Evolutionary conservation across 2,797 vertebrate genomes (phyloP).

Genomic region (Molossus molossus): DNA sequence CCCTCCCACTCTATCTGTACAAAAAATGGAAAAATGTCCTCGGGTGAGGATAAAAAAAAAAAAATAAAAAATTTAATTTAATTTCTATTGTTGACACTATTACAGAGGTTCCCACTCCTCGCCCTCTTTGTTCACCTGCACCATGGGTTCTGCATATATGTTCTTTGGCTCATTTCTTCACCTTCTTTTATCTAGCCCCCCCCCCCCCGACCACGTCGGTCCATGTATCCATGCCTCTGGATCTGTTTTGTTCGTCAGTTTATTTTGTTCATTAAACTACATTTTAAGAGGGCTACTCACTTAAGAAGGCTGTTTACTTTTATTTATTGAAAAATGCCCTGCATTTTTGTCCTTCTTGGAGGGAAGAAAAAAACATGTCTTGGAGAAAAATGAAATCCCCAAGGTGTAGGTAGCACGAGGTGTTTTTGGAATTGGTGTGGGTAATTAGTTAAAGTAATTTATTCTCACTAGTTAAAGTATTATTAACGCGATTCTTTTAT

Average conservation of each 20-base stretch:
- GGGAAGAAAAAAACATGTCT: not conserved
- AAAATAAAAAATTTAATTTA: not conserved
- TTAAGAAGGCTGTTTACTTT: constrained; percentile 34
- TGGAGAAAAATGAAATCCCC: not conserved
- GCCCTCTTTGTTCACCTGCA: not conserved
- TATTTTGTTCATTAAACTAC: not conserved
- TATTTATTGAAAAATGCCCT: constrained; percentile 30
- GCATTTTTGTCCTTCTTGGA: not conserved
- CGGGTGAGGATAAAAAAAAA: no score
- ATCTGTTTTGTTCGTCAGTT: not conserved
- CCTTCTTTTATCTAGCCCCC: not conserved
- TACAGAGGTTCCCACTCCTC: not conserved
- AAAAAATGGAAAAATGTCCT: no score
- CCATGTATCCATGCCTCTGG: not conserved
- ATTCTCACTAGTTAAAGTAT: not conserved
- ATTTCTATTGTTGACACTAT: not conserved
- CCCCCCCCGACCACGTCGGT: not conserved
- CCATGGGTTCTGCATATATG: not conserved
- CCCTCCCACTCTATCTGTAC: no score
- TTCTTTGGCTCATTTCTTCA: not conserved
- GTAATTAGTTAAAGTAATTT: constrained; percentile 11
- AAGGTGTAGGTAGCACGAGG: not conserved
- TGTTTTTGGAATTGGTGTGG: constrained; percentile 14
- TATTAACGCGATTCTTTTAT: not conserved
- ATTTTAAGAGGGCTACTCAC: constrained; percentile 4